Evolutionary conservation across 2,888 invertebrate genomes (phyloP).

Genomic region (Chouioia cunea): DNA sequence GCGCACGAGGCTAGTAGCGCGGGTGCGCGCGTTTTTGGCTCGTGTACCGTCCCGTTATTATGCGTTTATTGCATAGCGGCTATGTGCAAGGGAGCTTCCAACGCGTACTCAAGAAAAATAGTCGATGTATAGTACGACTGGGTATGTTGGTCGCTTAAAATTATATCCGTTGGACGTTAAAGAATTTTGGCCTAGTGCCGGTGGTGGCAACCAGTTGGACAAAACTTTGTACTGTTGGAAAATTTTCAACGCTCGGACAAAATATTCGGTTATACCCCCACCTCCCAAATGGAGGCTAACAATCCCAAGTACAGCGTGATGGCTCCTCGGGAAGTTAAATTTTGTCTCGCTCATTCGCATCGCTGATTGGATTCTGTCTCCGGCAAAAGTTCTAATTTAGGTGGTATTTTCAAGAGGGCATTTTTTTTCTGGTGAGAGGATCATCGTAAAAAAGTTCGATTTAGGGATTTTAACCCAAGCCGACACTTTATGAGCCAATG

Average conservation of each 20-base stretch:
- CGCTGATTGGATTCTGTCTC: slow-evolving; percentile 44
- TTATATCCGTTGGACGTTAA: slow-evolving; percentile 16
- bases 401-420: slow-evolving; percentile 17
- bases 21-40: slow-evolving; percentile 6
- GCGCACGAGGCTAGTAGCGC: too few species aligned
- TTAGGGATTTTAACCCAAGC: slow-evolving; percentile 48
- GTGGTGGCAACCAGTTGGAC: background rate
- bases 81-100: too few species aligned
- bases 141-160: background rate
- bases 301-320: slow-evolving; percentile 18
- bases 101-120: slow-evolving; percentile 15
- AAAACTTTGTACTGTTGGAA: slow-evolving; percentile 25
- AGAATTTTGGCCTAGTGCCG: slow-evolving; percentile 43
- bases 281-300: slow-evolving; percentile 27
- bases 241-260: slow-evolving; percentile 12
- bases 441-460: slow-evolving; percentile 49
- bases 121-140: slow-evolving; percentile 9
- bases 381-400: slow-evolving; percentile 42
- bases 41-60: slow-evolving; percentile 30
- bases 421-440: slow-evolving; percentile 24
- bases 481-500: slow-evolving; percentile 48
- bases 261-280: slow-evolving; percentile 27
- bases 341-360: slow-evolving; percentile 41
- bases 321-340: slow-evolving; percentile 37
- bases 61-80: slow-evolving; percentile 30